phyloP scores from a whole-genome alignment of 35 echinoderm and acorn worm species.

The Heliocidaris erythrogramma region DNA sequence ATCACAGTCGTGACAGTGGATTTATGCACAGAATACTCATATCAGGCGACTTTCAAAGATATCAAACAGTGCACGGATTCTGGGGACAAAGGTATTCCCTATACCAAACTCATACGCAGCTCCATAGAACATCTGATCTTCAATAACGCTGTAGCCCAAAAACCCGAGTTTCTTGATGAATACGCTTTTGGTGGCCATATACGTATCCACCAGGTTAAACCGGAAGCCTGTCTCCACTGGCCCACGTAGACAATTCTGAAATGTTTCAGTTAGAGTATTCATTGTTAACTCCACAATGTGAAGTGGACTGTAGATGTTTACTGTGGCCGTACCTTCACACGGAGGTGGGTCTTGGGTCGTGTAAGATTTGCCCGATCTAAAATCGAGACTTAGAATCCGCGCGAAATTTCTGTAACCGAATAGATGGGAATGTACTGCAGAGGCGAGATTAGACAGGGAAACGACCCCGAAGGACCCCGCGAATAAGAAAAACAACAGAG shows the following conservation, averaged over 20 bases:
- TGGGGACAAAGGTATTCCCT: slow-evolving; percentile 64
- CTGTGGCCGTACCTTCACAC: slow-evolving; percentile 56
- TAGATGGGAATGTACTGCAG: slow-evolving; percentile 58
- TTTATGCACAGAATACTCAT: too few species aligned
- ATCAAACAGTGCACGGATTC: slow-evolving; percentile 55
- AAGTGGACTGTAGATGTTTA: slow-evolving; percentile 38
- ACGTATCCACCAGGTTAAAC: slow-evolving; percentile 69
- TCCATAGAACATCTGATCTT: slow-evolving; percentile 33
- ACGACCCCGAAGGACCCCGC: slow-evolving; percentile 74
- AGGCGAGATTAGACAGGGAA: not conserved
- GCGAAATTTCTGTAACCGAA: slow-evolving; percentile 80
- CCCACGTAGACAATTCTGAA: slow-evolving; percentile 75
- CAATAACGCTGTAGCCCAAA: slow-evolving; percentile 46
- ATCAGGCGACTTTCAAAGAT: too few species aligned
- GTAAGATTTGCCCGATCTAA: slow-evolving; percentile 65
- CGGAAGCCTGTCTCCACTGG: slow-evolving; percentile 70
- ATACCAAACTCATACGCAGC: slow-evolving; percentile 85
- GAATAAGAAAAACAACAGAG: too few species aligned
- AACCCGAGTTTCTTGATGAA: slow-evolving; percentile 39
- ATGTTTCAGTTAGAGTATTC: slow-evolving; percentile 31
- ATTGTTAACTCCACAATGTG: slow-evolving; percentile 59
- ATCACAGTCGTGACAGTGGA: too few species aligned
- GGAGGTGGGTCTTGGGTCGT: slow-evolving; percentile 32
- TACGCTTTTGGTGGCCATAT: slow-evolving; percentile 48
- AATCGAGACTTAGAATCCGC: slow-evolving; percentile 58